Evolutionary conservation across 2,113 vertebrate genomes (phyloP).

Genomic region (Polypterus senegalus): DNA sequence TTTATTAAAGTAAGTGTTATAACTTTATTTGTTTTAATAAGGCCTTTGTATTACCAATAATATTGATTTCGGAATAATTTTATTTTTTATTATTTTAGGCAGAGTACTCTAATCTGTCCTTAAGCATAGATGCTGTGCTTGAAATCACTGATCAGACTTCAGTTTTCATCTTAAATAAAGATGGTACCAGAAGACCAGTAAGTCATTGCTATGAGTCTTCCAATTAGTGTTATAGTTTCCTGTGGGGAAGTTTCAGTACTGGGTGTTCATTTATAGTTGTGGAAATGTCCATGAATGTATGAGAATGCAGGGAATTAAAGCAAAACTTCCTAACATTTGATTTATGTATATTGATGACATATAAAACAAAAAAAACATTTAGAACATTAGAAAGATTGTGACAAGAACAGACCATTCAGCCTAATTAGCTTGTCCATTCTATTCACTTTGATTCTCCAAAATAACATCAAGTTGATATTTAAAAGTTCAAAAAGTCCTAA

Average conservation of each 20-base stretch:
- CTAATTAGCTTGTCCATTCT: no score
- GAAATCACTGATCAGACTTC: slow-evolving; percentile 27
- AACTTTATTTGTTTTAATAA: neutral
- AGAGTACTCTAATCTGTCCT: slow-evolving; percentile 60
- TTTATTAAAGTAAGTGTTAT: slow-evolving; percentile 68
- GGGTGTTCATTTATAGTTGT: neutral
- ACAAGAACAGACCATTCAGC: no score
- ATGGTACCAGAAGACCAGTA: slow-evolving; percentile 55
- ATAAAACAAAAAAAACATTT: neutral
- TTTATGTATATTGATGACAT: neutral
- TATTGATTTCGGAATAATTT: neutral
- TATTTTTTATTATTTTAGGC: slow-evolving; percentile 46
- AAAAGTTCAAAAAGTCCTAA: no score
- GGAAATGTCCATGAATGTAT: neutral
- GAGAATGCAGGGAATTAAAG: neutral
- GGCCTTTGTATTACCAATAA: neutral
- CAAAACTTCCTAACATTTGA: neutral
- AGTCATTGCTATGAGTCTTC: slow-evolving; percentile 20
- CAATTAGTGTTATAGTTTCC: neutral
- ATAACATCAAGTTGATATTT: no score
- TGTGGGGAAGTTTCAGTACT: neutral
- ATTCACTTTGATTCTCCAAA: no score
- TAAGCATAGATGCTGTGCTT: slow-evolving; percentile 57
- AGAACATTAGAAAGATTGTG: no score
- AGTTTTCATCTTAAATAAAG: slow-evolving; percentile 54